phyloP scores from a whole-genome alignment of 2,113 vertebrate species.

The Puffinus mauretanicus region DNA sequence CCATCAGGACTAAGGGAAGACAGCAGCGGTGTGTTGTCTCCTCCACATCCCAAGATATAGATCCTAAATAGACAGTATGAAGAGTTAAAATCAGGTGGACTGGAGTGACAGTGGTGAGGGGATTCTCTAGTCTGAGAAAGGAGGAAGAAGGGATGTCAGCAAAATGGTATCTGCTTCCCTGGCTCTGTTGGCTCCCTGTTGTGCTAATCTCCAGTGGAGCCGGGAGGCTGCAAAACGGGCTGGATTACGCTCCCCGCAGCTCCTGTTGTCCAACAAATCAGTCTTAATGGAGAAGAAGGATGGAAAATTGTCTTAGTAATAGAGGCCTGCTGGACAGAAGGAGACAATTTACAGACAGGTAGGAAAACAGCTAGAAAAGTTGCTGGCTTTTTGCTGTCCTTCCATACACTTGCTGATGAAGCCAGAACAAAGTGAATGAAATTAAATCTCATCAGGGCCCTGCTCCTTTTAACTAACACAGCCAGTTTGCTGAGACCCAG shows the following conservation, averaged over 20 bases:
- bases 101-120: background rate
- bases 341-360: background rate
- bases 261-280: background rate
- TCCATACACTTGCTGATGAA: background rate
- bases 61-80: background rate
- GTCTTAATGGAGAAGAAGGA: background rate
- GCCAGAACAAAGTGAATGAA: background rate
- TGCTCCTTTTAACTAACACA: background rate
- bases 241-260: background rate
- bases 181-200: background rate
- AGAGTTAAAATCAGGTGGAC: background rate
- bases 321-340: background rate
- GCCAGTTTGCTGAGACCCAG: background rate
- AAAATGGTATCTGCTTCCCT: background rate
- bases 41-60: background rate
- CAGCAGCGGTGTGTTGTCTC: background rate
- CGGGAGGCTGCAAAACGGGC: background rate
- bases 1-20: background rate
- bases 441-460: background rate
- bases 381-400: background rate
- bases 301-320: background rate
- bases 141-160: background rate
- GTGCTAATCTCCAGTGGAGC: background rate
- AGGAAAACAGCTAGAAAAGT: background rate
- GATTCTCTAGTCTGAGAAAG: background rate